Percentiles rank a stretch among this genome's conserved stretches.
phyloP scores from a whole-genome alignment of 1,140 invertebrate genomes.

The Eulimnadia texana region DNA sequence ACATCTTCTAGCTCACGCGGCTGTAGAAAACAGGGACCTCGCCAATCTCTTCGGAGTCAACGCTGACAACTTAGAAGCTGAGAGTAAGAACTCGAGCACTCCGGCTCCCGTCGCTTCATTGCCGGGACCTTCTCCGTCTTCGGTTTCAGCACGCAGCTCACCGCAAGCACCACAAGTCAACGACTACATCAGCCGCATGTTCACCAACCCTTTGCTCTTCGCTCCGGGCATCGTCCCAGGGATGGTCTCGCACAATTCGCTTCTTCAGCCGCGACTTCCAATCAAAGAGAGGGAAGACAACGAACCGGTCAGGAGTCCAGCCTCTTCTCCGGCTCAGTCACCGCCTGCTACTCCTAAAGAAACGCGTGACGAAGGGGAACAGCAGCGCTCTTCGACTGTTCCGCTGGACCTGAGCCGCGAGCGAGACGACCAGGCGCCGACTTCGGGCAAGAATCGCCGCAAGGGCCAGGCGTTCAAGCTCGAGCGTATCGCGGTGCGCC shows the following conservation, averaged over 20 bases:
- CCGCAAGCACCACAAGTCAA: slow-evolving; percentile 17
- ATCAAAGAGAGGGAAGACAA: slow-evolving; percentile 15
- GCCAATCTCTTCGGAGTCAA: slow-evolving; percentile 19
- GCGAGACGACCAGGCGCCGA: slow-evolving; percentile 14
- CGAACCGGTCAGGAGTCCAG: slow-evolving; percentile 15
- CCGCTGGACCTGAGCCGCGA: slow-evolving; percentile 17
- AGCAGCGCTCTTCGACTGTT: slow-evolving; percentile 18
- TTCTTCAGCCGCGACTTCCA: slow-evolving; percentile 12
- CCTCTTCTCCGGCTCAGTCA: slow-evolving; percentile 15
- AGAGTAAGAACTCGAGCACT: slow-evolving; percentile 2
- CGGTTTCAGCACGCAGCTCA: slow-evolving; percentile 15
- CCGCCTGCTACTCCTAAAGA: slow-evolving; percentile 11
- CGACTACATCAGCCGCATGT: slow-evolving; percentile 20
- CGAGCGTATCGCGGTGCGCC: slow-evolving; percentile 39
- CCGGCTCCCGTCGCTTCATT: slow-evolving; percentile 15
- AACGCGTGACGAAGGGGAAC: not conserved
- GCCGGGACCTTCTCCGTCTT: slow-evolving; percentile 12
- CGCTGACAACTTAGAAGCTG: not conserved
- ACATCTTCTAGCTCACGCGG: slow-evolving; percentile 32
- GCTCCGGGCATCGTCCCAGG: slow-evolving; percentile 14
- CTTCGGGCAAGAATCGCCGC: slow-evolving; percentile 43
- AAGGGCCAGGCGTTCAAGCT: slow-evolving; percentile 66
- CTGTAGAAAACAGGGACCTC: slow-evolving; percentile 27
- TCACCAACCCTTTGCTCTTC: slow-evolving; percentile 20
- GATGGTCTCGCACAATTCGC: slow-evolving; percentile 4